Conservation (phyloP, 1,140 invertebrate genomes). For the Eueides isabella region DNA sequence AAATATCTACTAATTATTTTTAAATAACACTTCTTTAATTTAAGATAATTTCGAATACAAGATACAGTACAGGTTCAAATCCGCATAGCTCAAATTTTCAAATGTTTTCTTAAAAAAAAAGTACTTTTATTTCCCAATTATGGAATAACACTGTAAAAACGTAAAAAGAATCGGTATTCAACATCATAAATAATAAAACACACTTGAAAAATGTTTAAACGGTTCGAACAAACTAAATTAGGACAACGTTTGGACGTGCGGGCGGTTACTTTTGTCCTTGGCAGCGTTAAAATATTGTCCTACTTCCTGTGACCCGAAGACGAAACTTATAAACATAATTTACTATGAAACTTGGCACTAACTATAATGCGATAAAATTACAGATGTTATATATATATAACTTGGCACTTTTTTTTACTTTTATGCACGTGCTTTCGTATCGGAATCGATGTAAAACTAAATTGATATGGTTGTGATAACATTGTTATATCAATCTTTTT, state of each 20-base stretch:
- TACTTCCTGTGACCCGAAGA: not conserved
- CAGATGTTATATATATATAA: not conserved
- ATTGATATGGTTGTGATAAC: not conserved
- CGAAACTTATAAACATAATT: not conserved
- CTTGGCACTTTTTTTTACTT: not conserved
- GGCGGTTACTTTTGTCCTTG: constrained; percentile 11
- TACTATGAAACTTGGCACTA: not conserved
- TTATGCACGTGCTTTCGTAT: not conserved
- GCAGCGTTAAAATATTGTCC: not conserved
- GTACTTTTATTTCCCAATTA: no score
- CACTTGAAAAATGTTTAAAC: not conserved
- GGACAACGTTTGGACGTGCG: not conserved
- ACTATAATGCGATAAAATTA: not conserved
- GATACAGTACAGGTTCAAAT: no score
- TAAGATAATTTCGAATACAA: no score
- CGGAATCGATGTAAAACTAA: not conserved
- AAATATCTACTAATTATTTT: no score
- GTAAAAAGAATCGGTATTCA: no score
- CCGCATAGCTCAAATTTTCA: no score
- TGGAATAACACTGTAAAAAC: no score
- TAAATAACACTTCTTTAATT: no score
- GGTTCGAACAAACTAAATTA: not conserved
- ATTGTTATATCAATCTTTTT: not conserved
- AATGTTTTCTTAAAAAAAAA: no score
- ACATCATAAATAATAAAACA: not conserved